A percentile compares a stretch with the other conserved stretches of the same genome.
These are phyloP conservation scores for Cancer borealis DNA, from an alignment of 2,888 invertebrate genomes.

Conservation along the genomic window DNA sequence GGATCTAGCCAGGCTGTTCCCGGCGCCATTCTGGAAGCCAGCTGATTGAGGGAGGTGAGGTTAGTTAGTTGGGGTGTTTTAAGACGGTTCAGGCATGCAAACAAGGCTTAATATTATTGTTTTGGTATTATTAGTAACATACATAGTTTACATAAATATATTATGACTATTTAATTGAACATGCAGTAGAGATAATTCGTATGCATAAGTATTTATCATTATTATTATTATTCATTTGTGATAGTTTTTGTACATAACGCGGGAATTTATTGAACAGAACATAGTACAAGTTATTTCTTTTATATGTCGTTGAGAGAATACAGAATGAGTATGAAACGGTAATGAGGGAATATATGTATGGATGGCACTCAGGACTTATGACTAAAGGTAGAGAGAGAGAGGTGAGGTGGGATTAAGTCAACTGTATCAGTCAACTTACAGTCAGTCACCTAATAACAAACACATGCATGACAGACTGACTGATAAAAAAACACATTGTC, in stretches of 20 bases:
- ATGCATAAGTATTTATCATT: neutral
- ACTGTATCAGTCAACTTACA: neutral
- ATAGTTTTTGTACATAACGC: neutral
- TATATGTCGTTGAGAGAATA: neutral
- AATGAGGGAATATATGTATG: neutral
- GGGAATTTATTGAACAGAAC: neutral
- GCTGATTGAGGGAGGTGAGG: conserved; percentile 80
- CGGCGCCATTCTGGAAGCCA: conserved; percentile 91
- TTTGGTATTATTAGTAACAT: neutral
- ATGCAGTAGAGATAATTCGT: neutral
- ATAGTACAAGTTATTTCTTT: neutral
- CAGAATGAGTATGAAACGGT: neutral
- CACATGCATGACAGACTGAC: conserved; percentile 16
- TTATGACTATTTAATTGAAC: neutral
- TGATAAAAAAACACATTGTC: neutral
- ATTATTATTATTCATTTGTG: neutral
- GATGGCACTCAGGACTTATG: too few species aligned
- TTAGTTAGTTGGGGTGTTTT: conserved; percentile 39
- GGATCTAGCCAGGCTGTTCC: conserved; percentile 95
- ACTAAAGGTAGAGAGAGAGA: neutral
- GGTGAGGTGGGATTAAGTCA: neutral
- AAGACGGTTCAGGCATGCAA: neutral
- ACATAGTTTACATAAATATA: neutral
- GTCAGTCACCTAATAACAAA: neutral
- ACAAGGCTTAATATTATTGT: neutral